phyloP scores from a whole-genome alignment of 2,888 invertebrate species.

The Galerucella nymphaeae region DNA sequence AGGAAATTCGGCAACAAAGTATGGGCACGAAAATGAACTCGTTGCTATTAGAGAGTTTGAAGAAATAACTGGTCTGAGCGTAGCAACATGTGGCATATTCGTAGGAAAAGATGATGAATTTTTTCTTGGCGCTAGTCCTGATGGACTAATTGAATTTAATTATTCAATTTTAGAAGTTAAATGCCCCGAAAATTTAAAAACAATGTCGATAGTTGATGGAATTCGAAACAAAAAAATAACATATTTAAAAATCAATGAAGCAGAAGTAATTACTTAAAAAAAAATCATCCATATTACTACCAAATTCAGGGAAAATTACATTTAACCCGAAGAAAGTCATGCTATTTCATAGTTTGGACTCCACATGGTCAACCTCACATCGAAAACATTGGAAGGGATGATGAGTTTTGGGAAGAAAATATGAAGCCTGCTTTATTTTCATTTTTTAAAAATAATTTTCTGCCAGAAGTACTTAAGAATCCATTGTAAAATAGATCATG shows the following conservation, averaged over 20 bases:
- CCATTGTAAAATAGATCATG: background rate
- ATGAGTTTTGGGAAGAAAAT: background rate
- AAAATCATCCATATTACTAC: conserved; percentile 8
- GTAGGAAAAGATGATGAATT: background rate
- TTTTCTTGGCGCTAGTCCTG: background rate
- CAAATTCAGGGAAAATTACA: conserved; percentile 10
- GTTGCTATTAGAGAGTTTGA: background rate
- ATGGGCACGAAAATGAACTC: background rate
- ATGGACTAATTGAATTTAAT: conserved; percentile 3
- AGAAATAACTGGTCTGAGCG: background rate
- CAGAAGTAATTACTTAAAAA: background rate
- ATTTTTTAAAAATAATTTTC: background rate
- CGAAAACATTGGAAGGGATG: background rate
- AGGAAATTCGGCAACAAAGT: conserved; percentile 4
- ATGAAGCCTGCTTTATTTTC: no score
- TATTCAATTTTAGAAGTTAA: conserved; percentile 12
- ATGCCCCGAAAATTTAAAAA: conserved; percentile 6
- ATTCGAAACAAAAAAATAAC: background rate
- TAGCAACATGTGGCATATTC: conserved; percentile 2
- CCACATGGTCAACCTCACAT: conserved; percentile 1
- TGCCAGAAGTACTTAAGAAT: conserved; percentile 1
- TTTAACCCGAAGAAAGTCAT: conserved; percentile 6
- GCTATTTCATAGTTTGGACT: conserved; percentile 13
- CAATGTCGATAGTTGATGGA: background rate
- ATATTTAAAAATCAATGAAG: background rate